Evolutionary conservation across 2,113 vertebrate genomes (phyloP).

Genomic region (Stomatorhinus ivindoensis): DNA sequence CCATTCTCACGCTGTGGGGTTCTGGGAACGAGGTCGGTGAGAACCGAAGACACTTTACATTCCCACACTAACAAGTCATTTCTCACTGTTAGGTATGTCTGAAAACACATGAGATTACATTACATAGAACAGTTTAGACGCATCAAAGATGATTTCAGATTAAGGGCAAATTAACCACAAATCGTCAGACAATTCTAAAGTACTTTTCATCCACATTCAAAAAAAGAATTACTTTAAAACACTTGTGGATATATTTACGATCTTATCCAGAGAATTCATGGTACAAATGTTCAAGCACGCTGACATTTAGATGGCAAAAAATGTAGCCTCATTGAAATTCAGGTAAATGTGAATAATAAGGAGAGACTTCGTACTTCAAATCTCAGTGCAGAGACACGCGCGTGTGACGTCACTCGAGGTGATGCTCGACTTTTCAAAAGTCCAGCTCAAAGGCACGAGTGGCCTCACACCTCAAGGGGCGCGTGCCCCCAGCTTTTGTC

Average conservation of each 20-base stretch:
- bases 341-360: neutral
- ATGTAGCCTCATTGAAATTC: neutral
- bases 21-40: neutral
- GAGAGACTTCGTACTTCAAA: neutral
- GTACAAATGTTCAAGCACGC: neutral
- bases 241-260: neutral
- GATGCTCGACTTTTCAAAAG: neutral
- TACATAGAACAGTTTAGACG: neutral
- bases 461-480: neutral
- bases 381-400: neutral
- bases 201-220: neutral
- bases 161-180: neutral
- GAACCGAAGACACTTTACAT: neutral
- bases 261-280: neutral
- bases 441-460: neutral
- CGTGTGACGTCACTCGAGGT: neutral
- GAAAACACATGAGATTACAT: neutral
- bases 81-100: neutral
- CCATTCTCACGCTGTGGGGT: constrained; percentile 1
- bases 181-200: neutral
- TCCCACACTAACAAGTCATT: neutral
- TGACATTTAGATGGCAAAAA: neutral
- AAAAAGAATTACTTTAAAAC: neutral
- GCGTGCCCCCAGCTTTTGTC: neutral
- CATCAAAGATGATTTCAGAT: neutral